Evolutionary conservation across 2,888 invertebrate genomes (phyloP), one percentile per base, ranked within the genome.

Genomic region (Drosophila algonquin): DNA sequence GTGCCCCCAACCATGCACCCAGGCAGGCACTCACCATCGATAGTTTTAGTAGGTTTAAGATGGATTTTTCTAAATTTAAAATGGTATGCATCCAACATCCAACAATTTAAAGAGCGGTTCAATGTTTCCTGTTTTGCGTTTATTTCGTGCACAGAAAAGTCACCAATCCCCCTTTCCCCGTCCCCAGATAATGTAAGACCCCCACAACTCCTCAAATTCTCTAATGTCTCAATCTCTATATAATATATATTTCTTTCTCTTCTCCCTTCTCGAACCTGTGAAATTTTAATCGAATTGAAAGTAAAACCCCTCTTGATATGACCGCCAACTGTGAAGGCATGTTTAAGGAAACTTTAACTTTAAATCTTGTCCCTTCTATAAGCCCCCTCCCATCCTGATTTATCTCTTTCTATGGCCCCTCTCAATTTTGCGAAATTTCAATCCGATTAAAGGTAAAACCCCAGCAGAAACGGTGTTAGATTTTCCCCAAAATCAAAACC

Each of bases 21-120:
- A 35, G 47, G 48, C 52, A 40, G 44, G 51, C 27, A 62, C 55
- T 48, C 61, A 48, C 70, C 63, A 40, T 59, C 64, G 35, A 44
- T 57, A 72, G 64, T 48, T 78, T 80, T 72, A 73, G 50, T 81
- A 80, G 78, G 60, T 62, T 71, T 81, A 80, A 85, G 82, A 48
- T 54, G 54, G 47, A 51, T 51, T 76, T 75, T 75, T 68, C 71
- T 63, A 79, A 74, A 75, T 83, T 80, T 79, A 44, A 59, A 68
- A 77, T 69, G 80, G 84, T 80, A 76, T 84, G 78, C 73, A 79
- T 21, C 21, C 21, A 76, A 84, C 76, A 77, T 82, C 85, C 83
- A 83, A 71, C 77, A 76, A 87, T 79, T 82, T 83, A 81, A 68
- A 86, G 80, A 83, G 87, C 79, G 85, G 84, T 88, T 87, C 81